Percentiles rank a stretch among this genome's conserved stretches.
Conservation (phyloP, 1,140 invertebrate genomes). For the Apis cerana region DNA sequence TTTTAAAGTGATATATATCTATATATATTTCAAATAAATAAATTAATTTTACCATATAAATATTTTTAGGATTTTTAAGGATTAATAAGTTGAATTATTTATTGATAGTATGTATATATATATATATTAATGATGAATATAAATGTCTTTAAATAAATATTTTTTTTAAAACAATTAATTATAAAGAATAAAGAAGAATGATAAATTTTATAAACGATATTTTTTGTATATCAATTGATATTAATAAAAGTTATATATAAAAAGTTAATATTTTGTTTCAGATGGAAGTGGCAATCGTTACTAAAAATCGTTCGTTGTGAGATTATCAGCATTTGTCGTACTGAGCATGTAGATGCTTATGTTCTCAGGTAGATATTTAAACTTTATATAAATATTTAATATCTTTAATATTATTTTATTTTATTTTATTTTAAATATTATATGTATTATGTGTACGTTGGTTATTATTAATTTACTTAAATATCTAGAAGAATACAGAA, state of each 20-base stretch:
- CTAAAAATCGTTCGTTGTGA: conserved; percentile 96
- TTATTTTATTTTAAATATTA: neutral
- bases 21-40: no score
- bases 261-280: conserved; percentile 82
- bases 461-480: neutral
- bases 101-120: no score
- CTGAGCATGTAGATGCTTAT: conserved; percentile 96
- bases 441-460: neutral
- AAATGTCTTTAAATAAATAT: neutral
- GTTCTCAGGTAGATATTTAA: conserved; percentile 91
- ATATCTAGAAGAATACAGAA: neutral
- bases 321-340: conserved; percentile 95
- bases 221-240: neutral
- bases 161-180: neutral
- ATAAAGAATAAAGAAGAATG: no score
- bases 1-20: no score
- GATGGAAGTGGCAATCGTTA: conserved; percentile 92
- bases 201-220: neutral
- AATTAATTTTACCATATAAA: no score
- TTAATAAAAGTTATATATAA: no score
- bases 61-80: no score
- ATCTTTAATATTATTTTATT: neutral
- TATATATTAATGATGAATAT: neutral
- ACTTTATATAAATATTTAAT: neutral
- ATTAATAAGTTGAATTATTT: no score